phyloP scores from a whole-genome alignment of 2,888 invertebrate species.

The Hetaerina titia region DNA sequence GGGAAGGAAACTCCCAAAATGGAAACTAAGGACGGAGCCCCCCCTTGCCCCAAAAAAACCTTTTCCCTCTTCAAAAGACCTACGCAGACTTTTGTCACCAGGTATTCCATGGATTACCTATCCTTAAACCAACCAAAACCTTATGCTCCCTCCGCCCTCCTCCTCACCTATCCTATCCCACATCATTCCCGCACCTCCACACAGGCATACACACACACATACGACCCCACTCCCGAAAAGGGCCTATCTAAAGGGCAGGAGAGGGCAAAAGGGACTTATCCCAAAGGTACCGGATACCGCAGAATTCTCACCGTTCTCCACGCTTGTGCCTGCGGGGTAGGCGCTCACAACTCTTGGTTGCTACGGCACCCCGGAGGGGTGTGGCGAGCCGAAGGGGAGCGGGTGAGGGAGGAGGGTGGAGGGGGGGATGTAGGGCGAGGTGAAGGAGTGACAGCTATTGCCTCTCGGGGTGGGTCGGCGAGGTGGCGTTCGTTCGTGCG shows the following conservation, averaged over 20 bases:
- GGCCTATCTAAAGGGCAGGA: background rate
- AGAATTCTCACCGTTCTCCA: conserved; percentile 43
- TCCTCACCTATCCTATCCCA: background rate
- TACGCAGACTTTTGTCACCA: conserved; percentile 46
- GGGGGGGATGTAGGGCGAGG: background rate
- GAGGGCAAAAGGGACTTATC: background rate
- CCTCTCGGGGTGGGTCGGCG: background rate
- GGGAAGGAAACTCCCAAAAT: background rate
- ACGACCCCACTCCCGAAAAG: background rate
- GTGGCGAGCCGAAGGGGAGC: background rate
- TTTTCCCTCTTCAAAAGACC: background rate
- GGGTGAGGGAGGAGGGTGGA: background rate
- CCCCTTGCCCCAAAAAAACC: background rate
- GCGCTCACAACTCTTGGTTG: conserved; percentile 50
- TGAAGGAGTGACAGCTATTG: conserved; percentile 30
- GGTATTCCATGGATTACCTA: conserved; percentile 54
- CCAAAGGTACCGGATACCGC: conserved; percentile 49
- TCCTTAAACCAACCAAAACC: conserved; percentile 54
- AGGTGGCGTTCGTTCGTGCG: background rate
- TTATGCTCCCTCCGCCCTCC: background rate
- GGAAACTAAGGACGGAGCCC: background rate
- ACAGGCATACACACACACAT: background rate
- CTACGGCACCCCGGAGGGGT: conserved; percentile 45
- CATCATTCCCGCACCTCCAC: background rate
- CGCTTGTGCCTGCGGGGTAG: background rate